Percentiles rank a stretch among this genome's conserved stretches.
Conservation (phyloP, 2,888 invertebrate species). For the Gortyna flavago region DNA sequence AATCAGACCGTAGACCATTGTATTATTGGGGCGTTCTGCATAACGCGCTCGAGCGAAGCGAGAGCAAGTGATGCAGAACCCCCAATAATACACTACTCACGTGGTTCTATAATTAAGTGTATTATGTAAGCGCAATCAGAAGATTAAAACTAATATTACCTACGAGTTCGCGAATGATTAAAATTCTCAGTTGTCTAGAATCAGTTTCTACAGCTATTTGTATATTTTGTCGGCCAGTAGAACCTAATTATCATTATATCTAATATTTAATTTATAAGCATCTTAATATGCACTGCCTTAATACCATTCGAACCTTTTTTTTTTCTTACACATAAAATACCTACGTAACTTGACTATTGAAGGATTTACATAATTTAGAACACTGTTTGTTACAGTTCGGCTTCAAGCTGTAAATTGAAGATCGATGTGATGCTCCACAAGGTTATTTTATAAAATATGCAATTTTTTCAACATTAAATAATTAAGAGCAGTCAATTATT, state of each 20-base stretch:
- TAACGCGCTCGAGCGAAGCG: too few relatives aligned
- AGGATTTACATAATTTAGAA: background rate
- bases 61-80: too few relatives aligned
- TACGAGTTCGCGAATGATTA: background rate
- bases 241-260: background rate
- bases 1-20: too few relatives aligned
- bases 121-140: background rate
- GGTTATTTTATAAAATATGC: background rate
- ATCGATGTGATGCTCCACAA: constrained; percentile 67
- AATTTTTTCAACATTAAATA: constrained; percentile 25
- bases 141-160: background rate
- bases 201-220: background rate
- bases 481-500: background rate
- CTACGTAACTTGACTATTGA: background rate
- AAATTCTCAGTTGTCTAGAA: background rate
- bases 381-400: constrained; percentile 78
- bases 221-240: background rate
- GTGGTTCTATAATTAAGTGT: background rate
- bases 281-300: background rate
- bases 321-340: background rate
- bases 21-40: too few relatives aligned
- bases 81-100: too few relatives aligned
- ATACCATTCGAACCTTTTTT: background rate
- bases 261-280: background rate
- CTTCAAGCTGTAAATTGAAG: constrained; percentile 75